phyloP scores from a whole-genome alignment of 2,888 invertebrate species.

The Platycnemis pennipes region DNA sequence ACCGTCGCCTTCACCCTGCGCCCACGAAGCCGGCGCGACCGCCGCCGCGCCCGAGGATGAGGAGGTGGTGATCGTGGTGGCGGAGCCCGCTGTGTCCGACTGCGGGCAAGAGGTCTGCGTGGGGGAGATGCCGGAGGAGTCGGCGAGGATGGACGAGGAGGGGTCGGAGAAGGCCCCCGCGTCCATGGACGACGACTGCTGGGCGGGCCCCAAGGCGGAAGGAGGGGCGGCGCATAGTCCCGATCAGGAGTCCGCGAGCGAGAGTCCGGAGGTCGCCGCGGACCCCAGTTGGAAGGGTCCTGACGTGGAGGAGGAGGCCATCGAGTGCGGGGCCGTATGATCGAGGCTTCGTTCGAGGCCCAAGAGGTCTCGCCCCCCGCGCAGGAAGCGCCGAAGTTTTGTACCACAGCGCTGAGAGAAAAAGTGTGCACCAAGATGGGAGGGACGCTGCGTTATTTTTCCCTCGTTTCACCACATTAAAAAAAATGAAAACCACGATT shows the following conservation, averaged over 20 bases:
- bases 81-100: not conserved
- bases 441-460: not conserved
- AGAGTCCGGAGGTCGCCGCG: not conserved
- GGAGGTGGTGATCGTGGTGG: not conserved
- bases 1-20: slow-evolving; percentile 50
- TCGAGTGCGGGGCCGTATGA: slow-evolving; percentile 49
- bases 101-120: not conserved
- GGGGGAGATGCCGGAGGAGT: not conserved
- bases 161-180: not conserved
- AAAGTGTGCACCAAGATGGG: not conserved
- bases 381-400: not conserved
- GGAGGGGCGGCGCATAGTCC: not conserved
- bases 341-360: not conserved
- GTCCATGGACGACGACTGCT: not conserved
- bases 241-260: not conserved
- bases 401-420: not conserved
- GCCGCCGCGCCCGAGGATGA: not conserved
- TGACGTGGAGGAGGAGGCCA: slow-evolving; percentile 40
- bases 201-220: too few species aligned
- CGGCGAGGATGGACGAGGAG: not conserved
- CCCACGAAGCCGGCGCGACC: slow-evolving; percentile 29
- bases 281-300: not conserved
- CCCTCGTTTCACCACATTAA: not conserved
- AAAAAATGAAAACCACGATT: not conserved
- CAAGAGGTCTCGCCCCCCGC: not conserved